Base-by-base conservation (phyloP, 2,113 vertebrate genomes). In the Rostratula benghalensis region DNA sequence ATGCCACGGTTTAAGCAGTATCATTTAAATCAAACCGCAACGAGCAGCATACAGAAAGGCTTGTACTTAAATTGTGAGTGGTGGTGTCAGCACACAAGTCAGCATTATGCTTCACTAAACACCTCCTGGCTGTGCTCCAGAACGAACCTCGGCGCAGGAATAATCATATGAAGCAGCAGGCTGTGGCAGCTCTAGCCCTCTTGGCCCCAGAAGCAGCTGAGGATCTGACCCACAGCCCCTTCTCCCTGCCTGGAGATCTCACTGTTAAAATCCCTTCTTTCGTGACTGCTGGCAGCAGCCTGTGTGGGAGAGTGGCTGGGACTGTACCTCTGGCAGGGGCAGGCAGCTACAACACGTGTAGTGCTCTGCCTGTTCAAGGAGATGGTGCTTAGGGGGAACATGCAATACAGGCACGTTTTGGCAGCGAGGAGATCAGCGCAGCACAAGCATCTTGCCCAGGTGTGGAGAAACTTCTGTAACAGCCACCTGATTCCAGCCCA, bases 261-360 rank as follows among this genome's bases (percentile, higher is more conserved):
- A 11, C 54, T 7, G 2, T 35, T 75, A n/a, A 91, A 93, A 74
- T 10, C 20, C 22, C 20, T 53, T 69, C 33, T 35, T 80, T 41
- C 31, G 63, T 9, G 5, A 35, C 19, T 1, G 10, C 70, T 87
- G 45, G 35, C 78, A 85, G 61, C 35, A 73, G 53, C 23, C 6
- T 25, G 23, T 3, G 2, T 54, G 77, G 60, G 64, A 28, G 5
- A 10, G 21, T 23, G 37, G 17, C 41, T 68, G 31, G 33, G 39
- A 50, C 4, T 0, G 0, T 15, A 22, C 11, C 50, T n/a, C 56
- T 45, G 75, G 71, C 20, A 15, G 28, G 35, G 35, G 14, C 25
- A 10, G 39, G 33, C 69, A 84, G 25, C 31, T 65, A 7, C 57
- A 53, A 21, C 3, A 1, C 24, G 3, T 0, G 5, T 8, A 3